phyloP scores from a whole-genome alignment of 2,113 vertebrate genomes.

The zebrafish (Danio rerio) region DNA sequence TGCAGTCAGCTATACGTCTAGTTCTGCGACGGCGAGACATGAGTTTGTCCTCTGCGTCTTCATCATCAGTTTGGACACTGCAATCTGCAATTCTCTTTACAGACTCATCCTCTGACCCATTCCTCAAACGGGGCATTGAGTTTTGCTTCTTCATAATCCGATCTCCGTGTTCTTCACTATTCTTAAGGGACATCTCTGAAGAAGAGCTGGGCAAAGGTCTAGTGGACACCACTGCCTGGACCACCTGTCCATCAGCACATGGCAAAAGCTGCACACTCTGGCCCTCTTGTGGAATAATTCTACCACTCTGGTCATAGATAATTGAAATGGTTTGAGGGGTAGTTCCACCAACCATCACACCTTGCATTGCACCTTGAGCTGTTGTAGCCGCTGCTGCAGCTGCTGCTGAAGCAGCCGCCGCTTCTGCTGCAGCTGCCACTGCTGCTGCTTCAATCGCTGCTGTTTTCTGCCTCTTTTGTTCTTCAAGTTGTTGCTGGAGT shows the following conservation, averaged over 20 bases:
- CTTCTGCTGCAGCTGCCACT: constrained; percentile 80
- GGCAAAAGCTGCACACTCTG: constrained; percentile 92
- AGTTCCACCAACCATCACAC: constrained; percentile 73
- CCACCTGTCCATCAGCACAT: constrained; percentile 72
- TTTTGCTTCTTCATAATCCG: constrained; percentile 92
- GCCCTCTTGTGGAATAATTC: constrained; percentile 83
- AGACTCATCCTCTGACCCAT: constrained; percentile 84
- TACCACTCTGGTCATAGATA: constrained; percentile 80
- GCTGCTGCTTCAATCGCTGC: constrained; percentile 85
- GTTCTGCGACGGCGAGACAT: constrained; percentile 87
- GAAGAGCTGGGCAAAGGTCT: constrained; percentile 91
- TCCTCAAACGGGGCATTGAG: constrained; percentile 93
- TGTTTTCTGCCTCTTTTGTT: constrained; percentile 94
- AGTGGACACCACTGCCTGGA: constrained; percentile 78
- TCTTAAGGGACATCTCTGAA: constrained; percentile 94
- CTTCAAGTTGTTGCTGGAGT: constrained; percentile 94
- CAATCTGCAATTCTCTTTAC: constrained; percentile 88
- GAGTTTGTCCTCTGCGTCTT: constrained; percentile 90
- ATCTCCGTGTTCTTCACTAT: constrained; percentile 84
- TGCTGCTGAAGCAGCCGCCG: constrained; percentile 71
- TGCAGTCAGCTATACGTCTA: constrained; percentile 90
- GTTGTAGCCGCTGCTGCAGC: constrained; percentile 85
- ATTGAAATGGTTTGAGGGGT: constrained; percentile 76
- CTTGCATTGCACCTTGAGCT: constrained; percentile 85
- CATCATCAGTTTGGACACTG: constrained; percentile 96